Base-by-base conservation (phyloP, 2,888 invertebrate species). In the Epinotia ramella region DNA sequence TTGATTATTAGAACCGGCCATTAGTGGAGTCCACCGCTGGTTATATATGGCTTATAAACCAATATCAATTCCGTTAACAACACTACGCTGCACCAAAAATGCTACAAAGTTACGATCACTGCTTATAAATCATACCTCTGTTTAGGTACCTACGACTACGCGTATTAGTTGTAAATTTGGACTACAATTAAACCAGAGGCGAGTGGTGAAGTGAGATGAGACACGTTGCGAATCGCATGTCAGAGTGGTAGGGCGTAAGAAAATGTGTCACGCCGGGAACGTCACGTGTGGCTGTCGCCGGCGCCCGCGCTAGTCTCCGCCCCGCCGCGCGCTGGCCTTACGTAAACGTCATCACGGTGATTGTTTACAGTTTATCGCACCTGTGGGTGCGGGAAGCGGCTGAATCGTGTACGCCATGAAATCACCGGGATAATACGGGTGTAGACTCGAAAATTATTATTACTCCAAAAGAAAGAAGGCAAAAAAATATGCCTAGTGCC, bases 201-300 rank as follows among this genome's bases (percentile, higher is more conserved):
- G 53, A n/a, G 53, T 7, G 7, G 53, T 53, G 53, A 53, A n/a
- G n/a, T 53, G 53, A 53, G 53, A 53, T 33, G 33, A 7, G 33
- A 33, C 33, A 33, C 40, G 40, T 40, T 40, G 9, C 7, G 7
- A n/a, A 53, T 53, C 49, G 49, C 49, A 16, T 6, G n/a, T 49
- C 59, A 59, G 59, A 59, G 59, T 59, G 24, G 59, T 28, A 16
- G 59, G 59, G 59, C 24, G 59, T 60, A 13, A 13, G 59, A 60
- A 60, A 60, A 60, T 60, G 59, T 60, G 59, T 60, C 59, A 60
- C 24, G 24, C 4, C 24, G 13, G 59, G 59, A 28, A 13, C 59
- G 28, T 28, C 24, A 60, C 16, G 59, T 28, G 59, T 0, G 13
- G 13, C 59, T 1, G 59, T 24, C 59, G 59, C 59, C 59, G 24